A percentile compares a stretch with the other conserved stretches of the same genome.
phyloP scores from a whole-genome alignment of 2,113 vertebrate species.

The Anoplopoma fimbria region DNA sequence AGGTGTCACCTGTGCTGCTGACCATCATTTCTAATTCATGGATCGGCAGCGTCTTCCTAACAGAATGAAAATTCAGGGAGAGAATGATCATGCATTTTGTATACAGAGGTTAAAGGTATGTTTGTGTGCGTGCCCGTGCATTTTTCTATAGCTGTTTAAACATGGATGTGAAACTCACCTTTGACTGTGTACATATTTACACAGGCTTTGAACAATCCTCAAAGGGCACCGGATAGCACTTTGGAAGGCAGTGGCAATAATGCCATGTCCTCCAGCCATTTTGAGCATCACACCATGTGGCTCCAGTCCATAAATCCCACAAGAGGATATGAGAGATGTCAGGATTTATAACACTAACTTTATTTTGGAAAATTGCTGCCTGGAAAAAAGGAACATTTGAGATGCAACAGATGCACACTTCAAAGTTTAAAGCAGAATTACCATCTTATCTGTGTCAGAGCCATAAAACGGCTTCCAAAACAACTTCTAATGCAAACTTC shows the following conservation, averaged over 20 bases:
- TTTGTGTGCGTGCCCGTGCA: slow-evolving; percentile 16
- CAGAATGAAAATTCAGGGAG: neutral
- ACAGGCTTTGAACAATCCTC: slow-evolving; percentile 8
- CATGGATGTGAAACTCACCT: neutral
- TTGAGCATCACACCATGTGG: slow-evolving; percentile 22
- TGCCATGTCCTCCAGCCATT: slow-evolving; percentile 17
- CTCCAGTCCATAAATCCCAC: slow-evolving; percentile 31
- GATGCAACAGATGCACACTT: slow-evolving; percentile 1
- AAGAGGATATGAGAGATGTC: neutral
- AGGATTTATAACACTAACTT: slow-evolving; percentile 5
- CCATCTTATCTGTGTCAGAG: neutral
- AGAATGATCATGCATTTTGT: slow-evolving; percentile 7
- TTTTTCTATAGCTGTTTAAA: slow-evolving; percentile 38
- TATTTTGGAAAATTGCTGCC: neutral
- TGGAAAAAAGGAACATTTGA: neutral
- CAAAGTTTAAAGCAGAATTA: neutral
- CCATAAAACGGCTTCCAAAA: slow-evolving; percentile 4
- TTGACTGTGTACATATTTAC: slow-evolving; percentile 38
- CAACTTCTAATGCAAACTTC: slow-evolving; percentile 13
- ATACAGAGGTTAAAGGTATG: neutral
- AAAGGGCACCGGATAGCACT: slow-evolving; percentile 1
- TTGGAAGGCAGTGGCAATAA: slow-evolving; percentile 15
- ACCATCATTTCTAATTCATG: neutral
- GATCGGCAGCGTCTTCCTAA: neutral
- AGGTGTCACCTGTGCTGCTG: neutral